Conservation (phyloP, 2,888 invertebrate species). For the Agrenia bidenticulata region DNA sequence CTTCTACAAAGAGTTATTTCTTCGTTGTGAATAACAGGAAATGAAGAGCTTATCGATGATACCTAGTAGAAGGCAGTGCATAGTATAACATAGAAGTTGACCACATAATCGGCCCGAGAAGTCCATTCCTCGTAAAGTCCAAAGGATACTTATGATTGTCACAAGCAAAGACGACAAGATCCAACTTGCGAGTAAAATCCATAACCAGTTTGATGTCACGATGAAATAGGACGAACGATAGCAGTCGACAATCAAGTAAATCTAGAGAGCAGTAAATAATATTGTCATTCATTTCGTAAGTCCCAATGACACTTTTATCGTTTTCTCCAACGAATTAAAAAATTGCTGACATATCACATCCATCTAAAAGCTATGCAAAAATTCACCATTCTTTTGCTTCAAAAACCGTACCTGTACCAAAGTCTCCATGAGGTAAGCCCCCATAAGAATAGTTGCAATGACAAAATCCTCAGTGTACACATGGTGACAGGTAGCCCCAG, state of each 20-base stretch:
- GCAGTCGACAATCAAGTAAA: slow-evolving; percentile 48
- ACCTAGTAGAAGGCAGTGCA: slow-evolving; percentile 53
- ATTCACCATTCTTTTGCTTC: neutral
- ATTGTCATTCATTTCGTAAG: no score
- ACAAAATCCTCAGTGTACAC: slow-evolving; percentile 28
- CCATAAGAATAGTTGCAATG: slow-evolving; percentile 49
- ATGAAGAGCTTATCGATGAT: slow-evolving; percentile 15
- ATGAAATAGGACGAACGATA: slow-evolving; percentile 34
- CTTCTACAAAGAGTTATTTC: neutral
- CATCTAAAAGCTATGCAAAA: slow-evolving; percentile 1
- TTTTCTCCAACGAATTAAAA: no score
- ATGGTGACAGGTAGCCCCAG: neutral
- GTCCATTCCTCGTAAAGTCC: slow-evolving; percentile 53
- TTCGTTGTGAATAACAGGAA: neutral
- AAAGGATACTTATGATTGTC: slow-evolving; percentile 52
- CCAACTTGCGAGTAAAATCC: slow-evolving; percentile 45
- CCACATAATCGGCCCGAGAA: slow-evolving; percentile 53
- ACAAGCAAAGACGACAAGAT: slow-evolving; percentile 49
- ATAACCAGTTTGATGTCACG: slow-evolving; percentile 43
- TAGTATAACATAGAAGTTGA: slow-evolving; percentile 53
- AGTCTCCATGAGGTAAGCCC: slow-evolving; percentile 52
- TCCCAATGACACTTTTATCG: no score
- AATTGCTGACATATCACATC: no score
- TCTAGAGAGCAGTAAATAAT: slow-evolving; percentile 28
- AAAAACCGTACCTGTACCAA: slow-evolving; percentile 46